Evolutionary conservation across 2,888 invertebrate genomes (phyloP).

Genomic region (Oscheius sp.): DNA sequence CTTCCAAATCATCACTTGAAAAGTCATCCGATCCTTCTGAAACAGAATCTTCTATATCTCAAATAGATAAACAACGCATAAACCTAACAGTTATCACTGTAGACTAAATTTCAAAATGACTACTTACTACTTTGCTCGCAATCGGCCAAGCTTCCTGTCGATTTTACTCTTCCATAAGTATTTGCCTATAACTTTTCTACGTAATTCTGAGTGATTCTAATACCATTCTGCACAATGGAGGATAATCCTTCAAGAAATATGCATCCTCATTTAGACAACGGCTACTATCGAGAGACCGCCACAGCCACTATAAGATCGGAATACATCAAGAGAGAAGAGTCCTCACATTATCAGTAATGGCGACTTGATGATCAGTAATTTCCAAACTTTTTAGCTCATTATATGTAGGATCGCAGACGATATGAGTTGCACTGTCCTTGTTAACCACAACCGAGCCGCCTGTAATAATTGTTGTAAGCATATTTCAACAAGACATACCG

Average conservation of each 20-base stretch:
- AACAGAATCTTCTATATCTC: neutral
- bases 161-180: slow-evolving; percentile 6
- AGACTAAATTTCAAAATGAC: neutral
- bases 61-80: neutral
- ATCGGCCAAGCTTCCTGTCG: slow-evolving; percentile 19
- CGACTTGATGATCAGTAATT: slow-evolving; percentile 1
- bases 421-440: slow-evolving; percentile 33
- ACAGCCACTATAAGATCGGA: slow-evolving; percentile 39
- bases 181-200: neutral
- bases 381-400: neutral
- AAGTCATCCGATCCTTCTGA: slow-evolving; percentile 31
- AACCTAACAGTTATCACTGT: neutral
- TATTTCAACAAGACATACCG: slow-evolving; percentile 10
- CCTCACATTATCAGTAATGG: slow-evolving; percentile 13
- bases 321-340: neutral
- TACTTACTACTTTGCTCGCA: slow-evolving; percentile 27
- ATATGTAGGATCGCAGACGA: slow-evolving; percentile 38
- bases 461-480: slow-evolving; percentile 18
- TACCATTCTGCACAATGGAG: neutral
- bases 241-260: slow-evolving; percentile 3
- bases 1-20: slow-evolving; percentile 27
- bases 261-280: slow-evolving; percentile 35
- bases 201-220: neutral
- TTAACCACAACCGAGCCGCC: slow-evolving; percentile 35
- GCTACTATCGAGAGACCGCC: slow-evolving; percentile 38